phyloP scores from a whole-genome alignment of 1,140 invertebrate genomes.

The Mactra quadrangularis region DNA sequence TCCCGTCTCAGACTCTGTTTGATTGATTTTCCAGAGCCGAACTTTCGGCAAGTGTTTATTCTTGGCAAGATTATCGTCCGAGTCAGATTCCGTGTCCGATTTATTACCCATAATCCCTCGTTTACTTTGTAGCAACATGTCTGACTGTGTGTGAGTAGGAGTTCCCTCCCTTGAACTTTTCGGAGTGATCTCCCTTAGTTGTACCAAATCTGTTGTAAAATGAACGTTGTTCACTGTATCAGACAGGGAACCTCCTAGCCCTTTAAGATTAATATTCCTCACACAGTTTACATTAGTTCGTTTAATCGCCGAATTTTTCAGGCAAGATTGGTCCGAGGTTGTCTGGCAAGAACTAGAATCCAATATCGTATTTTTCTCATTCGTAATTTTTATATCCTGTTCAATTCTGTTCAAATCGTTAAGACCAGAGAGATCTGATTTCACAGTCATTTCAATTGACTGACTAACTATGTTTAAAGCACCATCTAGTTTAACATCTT shows the following conservation, averaged over 20 bases:
- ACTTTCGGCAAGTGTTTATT: conserved; percentile 41
- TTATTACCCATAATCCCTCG: conserved; percentile 19
- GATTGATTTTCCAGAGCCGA: conserved; percentile 22
- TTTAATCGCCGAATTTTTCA: not conserved
- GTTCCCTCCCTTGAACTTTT: conserved; percentile 58
- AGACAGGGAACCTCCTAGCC: not conserved
- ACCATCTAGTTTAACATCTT: no score
- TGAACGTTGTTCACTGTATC: conserved; percentile 28
- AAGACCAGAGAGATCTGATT: no score
- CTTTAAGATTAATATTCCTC: not conserved
- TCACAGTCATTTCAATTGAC: no score
- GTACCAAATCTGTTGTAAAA: conserved; percentile 48
- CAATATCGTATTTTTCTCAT: no score
- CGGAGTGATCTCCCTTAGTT: conserved; percentile 52
- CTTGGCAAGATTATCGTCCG: conserved; percentile 31
- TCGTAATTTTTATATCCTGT: no score
- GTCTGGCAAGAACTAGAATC: conserved; percentile 17
- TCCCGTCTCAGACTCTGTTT: conserved; percentile 1
- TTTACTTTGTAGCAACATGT: conserved; percentile 41
- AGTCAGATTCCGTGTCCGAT: conserved; percentile 60
- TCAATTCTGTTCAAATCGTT: no score
- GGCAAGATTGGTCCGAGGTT: conserved; percentile 1
- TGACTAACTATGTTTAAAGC: no score
- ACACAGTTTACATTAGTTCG: not conserved
- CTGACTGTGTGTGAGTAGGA: conserved; percentile 51